These are phyloP conservation scores for Caenorhabditis panamensis DNA, from an alignment of 2,888 invertebrate genomes.

Conservation along the genomic window DNA sequence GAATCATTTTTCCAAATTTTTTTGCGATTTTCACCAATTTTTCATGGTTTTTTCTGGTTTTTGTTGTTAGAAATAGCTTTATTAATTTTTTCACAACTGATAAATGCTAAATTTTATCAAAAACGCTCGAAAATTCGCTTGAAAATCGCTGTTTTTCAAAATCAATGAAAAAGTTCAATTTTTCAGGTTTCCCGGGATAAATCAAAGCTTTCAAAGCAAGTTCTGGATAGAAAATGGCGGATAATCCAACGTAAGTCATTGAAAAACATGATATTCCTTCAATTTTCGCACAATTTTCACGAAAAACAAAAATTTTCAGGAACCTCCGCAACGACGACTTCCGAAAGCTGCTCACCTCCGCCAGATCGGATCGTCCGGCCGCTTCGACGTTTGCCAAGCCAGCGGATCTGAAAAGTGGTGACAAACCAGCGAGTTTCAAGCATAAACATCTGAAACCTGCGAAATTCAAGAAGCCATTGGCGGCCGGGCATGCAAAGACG, in stretches of 20 bases:
- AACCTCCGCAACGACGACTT: constrained; percentile 78
- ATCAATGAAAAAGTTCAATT: not conserved
- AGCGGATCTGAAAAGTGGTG: constrained; percentile 20
- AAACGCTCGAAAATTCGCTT: not conserved
- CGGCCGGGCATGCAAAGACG: constrained; percentile 31
- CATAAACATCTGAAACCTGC: constrained; percentile 63
- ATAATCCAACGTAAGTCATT: constrained; percentile 32
- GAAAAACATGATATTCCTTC: too few species aligned
- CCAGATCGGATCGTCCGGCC: constrained; percentile 59
- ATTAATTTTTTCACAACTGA: not conserved
- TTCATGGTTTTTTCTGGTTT: not conserved
- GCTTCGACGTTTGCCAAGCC: constrained; percentile 35
- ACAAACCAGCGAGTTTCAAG: constrained; percentile 53
- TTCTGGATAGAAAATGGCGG: not conserved
- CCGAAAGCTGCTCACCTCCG: constrained; percentile 75
- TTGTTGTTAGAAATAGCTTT: not conserved
- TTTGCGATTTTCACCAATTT: not conserved
- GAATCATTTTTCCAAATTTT: not conserved
- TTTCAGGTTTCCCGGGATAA: not conserved
- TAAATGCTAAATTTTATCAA: too few species aligned
- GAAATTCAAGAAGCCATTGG: constrained; percentile 56
- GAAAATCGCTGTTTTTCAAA: not conserved
- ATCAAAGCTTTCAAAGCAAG: not conserved
- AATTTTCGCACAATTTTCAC: too few species aligned
- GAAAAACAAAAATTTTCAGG: constrained; percentile 39